Base-by-base conservation (phyloP, 2,888 invertebrate species). In the Copidosoma aretas region DNA sequence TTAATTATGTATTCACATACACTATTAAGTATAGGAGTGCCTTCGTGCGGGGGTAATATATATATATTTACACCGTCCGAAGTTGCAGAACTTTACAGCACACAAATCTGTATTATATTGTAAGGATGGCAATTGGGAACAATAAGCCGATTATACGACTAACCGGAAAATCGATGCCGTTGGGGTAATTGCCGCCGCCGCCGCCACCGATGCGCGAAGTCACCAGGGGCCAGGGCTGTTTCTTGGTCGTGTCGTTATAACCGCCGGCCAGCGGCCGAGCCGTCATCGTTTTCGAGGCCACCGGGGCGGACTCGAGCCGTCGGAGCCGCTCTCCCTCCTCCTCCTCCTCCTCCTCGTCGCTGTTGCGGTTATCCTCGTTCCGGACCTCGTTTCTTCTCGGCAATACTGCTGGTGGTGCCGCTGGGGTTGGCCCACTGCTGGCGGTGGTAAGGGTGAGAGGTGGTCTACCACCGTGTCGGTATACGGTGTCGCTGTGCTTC, bases 131-230 rank as follows among this genome's bases (percentile, higher is more conserved):
- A 8, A 8, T 3, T 3, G 8, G 32, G 32, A 5, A 32, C 32
- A 32, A 32, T 32, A 32, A 8, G 8, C 32, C 3, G 8, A 32
- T 32, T 5, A 32, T 3, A 32, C n/a, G 32, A 22, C 79, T 80
- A 67, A 81, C 81, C 77, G 72, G 70, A 67, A 76, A 78, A 74
- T 74, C 74, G 75, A 79, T 73, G 19, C 75, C 76, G 56, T 74
- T 70, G 49, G 69, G 71, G 39, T 75, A 75, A 49, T 64, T 73
- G n/a, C n/a, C 24, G 24, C n/a, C 59, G n/a, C n/a, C 24, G 24
- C n/a, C 59, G 15, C 32, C 32, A 32, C 32, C 32, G 32, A 4
- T 41, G 53, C 78, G 75, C 43, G 73, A 41, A 25, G 32, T 51
- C 53, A 73, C 15, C n/a, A 3, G 25, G 21, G 56, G 25, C 8